A percentile compares a stretch with the other conserved stretches of the same genome.
These are phyloP conservation scores for Rhabdomys dilectus DNA, from an alignment of 2,113 vertebrate species.

Conservation along the genomic window DNA sequence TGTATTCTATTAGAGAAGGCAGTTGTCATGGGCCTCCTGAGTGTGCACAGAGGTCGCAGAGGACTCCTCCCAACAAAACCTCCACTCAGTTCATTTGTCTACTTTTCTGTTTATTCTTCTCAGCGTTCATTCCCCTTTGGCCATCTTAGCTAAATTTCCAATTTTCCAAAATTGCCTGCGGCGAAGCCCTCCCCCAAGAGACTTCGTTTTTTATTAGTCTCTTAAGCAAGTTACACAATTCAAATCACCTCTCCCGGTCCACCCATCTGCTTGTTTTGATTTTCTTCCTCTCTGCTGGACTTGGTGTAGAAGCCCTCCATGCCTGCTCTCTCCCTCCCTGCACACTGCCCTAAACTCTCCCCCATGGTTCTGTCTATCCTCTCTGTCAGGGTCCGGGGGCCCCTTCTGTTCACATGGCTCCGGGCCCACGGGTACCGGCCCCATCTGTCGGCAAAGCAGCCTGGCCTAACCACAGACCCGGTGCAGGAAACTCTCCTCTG, in stretches of 20 bases:
- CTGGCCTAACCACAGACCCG: conserved; percentile 86
- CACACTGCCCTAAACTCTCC: conserved; percentile 91
- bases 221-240: conserved; percentile 84
- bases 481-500: conserved; percentile 89
- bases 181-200: conserved; percentile 55
- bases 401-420: conserved; percentile 92
- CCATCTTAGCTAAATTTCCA: conserved; percentile 33
- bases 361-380: conserved; percentile 92
- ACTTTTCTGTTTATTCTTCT: conserved; percentile 28
- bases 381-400: conserved; percentile 90
- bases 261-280: conserved; percentile 89
- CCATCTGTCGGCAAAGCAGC: conserved; percentile 88
- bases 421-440: conserved; percentile 88
- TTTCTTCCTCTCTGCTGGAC: conserved; percentile 88
- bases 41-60: not conserved
- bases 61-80: not conserved
- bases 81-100: not conserved
- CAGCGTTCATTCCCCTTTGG: conserved; percentile 29
- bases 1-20: not conserved
- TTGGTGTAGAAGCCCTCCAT: conserved; percentile 86
- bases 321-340: conserved; percentile 86
- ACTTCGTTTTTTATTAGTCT: conserved; percentile 76
- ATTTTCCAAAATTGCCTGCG: conserved; percentile 39
- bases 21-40: not conserved
- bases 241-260: conserved; percentile 80